A percentile compares a stretch with the other conserved stretches of the same genome.
These are phyloP conservation scores for Melipona beecheii DNA, from an alignment of 2,888 invertebrate species.

Conservation along the genomic window DNA sequence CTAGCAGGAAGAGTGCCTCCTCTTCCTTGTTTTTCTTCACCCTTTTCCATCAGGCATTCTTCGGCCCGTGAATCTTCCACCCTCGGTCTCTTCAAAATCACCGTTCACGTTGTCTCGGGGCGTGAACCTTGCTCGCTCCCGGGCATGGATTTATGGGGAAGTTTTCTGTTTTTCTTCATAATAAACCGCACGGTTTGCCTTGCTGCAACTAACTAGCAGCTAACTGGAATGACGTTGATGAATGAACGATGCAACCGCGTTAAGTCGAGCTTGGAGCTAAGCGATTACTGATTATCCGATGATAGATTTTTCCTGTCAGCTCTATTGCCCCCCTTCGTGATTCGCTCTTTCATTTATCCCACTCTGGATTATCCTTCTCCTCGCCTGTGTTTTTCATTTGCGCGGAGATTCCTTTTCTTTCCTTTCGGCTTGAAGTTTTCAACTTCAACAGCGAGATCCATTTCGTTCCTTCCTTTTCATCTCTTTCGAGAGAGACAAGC, in stretches of 20 bases:
- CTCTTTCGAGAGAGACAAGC: background rate
- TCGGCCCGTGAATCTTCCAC: constrained; percentile 6
- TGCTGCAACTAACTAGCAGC: constrained; percentile 60
- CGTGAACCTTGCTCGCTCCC: constrained; percentile 14
- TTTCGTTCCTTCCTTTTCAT: background rate
- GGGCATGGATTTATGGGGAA: constrained; percentile 66
- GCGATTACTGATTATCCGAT: constrained; percentile 44
- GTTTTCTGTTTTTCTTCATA: constrained; percentile 61
- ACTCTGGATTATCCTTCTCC: background rate
- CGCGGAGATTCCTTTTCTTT: background rate
- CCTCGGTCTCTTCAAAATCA: constrained; percentile 13
- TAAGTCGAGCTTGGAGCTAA: constrained; percentile 35
- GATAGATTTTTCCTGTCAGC: constrained; percentile 24
- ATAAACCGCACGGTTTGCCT: constrained; percentile 59
- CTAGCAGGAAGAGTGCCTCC: background rate
- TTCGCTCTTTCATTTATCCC: constrained; percentile 3
- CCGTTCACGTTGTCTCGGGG: background rate
- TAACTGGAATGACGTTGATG: constrained; percentile 71
- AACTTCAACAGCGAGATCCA: too few species aligned
- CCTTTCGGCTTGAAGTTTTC: background rate
- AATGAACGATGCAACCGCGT: constrained; percentile 55
- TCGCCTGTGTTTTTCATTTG: background rate
- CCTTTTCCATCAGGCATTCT: background rate
- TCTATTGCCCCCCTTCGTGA: background rate
- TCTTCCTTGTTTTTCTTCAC: background rate